These are phyloP conservation scores for Macrocentrus cingulum DNA, from an alignment of 1,140 invertebrate species.

Conservation along the genomic window DNA sequence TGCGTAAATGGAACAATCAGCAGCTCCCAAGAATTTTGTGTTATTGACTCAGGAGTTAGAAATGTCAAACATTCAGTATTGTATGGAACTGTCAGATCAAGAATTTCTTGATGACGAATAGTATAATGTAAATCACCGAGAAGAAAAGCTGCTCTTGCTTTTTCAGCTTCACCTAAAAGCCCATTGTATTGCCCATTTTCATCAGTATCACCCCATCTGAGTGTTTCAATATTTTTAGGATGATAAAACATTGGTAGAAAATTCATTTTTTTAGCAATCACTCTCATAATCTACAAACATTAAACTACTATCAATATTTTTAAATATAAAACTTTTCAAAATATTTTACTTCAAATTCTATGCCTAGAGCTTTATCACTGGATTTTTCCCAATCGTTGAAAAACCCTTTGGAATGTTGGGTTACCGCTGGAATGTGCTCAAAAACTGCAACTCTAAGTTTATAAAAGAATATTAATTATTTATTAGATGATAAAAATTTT, in stretches of 20 bases:
- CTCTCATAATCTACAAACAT: constrained; percentile 67
- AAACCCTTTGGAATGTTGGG: constrained; percentile 46
- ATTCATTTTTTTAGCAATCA: constrained; percentile 69
- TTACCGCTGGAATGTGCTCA: constrained; percentile 71
- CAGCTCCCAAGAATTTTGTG: constrained; percentile 80
- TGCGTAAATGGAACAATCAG: constrained; percentile 78
- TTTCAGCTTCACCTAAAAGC: constrained; percentile 70
- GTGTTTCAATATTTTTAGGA: constrained; percentile 58
- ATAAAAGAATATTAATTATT: constrained; percentile 30
- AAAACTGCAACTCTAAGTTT: constrained; percentile 65
- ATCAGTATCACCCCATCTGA: constrained; percentile 68
- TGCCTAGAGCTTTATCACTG: constrained; percentile 51
- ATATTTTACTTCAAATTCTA: constrained; percentile 65
- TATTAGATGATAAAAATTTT: not conserved
- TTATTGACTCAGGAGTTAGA: constrained; percentile 74
- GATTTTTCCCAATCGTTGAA: constrained; percentile 42
- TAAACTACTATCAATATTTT: constrained; percentile 19
- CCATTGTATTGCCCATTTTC: constrained; percentile 68
- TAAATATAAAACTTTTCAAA: constrained; percentile 15
- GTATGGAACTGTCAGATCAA: constrained; percentile 78
- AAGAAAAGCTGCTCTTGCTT: constrained; percentile 70
- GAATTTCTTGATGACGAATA: constrained; percentile 65
- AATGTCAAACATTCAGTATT: constrained; percentile 81
- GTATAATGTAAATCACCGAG: constrained; percentile 78
- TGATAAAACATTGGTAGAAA: constrained; percentile 69